A percentile compares a stretch with the other conserved stretches of the same genome.
Conservation (phyloP, 2,888 invertebrate genomes). For the Macrophya alboannulata region DNA sequence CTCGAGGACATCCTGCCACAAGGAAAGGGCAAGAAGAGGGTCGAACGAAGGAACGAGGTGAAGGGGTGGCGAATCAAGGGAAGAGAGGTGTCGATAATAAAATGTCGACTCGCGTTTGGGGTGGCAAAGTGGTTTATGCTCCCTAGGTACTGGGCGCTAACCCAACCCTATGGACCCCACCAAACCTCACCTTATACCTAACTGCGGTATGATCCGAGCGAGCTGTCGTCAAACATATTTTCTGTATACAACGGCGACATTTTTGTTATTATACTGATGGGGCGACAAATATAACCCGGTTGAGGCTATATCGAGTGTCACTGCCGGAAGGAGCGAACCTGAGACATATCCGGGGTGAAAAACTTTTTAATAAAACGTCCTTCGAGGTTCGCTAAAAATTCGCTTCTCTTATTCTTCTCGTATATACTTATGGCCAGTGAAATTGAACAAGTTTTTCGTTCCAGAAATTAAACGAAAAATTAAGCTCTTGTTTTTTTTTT, state of each 20-base stretch:
- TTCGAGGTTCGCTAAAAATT: neutral
- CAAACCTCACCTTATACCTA: slow-evolving; percentile 14
- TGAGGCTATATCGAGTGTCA: slow-evolving; percentile 33
- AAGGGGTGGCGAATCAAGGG: slow-evolving; percentile 6
- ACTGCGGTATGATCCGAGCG: slow-evolving; percentile 11
- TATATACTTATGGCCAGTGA: neutral
- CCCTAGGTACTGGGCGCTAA: neutral
- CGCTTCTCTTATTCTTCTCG: neutral
- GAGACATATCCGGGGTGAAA: neutral
- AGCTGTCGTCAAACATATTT: slow-evolving; percentile 45
- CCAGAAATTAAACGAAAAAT: neutral
- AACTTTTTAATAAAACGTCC: neutral
- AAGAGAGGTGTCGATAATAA: slow-evolving; percentile 50
- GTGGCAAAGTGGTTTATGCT: slow-evolving; percentile 54
- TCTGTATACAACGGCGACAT: slow-evolving; percentile 16
- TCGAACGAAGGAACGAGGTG: neutral
- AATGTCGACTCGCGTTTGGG: slow-evolving; percentile 52
- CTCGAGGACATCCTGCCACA: slow-evolving; percentile 40
- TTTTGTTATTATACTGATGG: slow-evolving; percentile 40
- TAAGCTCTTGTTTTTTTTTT: neutral
- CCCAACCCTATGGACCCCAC: neutral
- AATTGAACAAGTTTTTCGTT: neutral
- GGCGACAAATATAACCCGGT: slow-evolving; percentile 36
- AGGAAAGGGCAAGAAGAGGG: slow-evolving; percentile 18
- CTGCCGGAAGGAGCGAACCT: neutral